Conservation (phyloP, 2,113 vertebrate species). For the Crocuta crocuta region DNA sequence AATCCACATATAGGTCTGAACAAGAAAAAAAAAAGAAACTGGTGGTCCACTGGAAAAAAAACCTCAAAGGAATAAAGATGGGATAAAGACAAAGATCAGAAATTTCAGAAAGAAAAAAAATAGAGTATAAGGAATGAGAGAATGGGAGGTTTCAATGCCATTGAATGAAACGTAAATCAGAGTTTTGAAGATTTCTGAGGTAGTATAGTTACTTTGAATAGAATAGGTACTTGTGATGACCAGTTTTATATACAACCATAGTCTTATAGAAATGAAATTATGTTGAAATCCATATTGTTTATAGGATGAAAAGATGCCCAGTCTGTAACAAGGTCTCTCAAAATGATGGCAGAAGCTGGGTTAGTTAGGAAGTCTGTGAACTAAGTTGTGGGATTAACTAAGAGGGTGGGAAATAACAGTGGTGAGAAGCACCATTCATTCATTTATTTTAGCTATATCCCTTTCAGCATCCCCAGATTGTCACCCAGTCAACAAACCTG, state of each 20-base stretch:
- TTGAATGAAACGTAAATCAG: background rate
- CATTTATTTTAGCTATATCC: fast-evolving
- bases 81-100: background rate
- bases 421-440: background rate
- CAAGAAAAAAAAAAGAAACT: background rate
- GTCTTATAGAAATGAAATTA: background rate
- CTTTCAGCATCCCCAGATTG: background rate
- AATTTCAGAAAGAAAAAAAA: background rate
- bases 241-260: background rate
- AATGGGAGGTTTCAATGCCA: background rate
- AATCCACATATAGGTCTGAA: background rate
- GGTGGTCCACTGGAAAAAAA: background rate
- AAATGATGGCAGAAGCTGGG: background rate
- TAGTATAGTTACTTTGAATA: background rate
- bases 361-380: background rate
- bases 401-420: background rate
- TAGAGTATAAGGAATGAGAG: background rate
- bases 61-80: background rate
- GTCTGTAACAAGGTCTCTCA: background rate
- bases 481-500: background rate
- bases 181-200: background rate
- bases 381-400: background rate
- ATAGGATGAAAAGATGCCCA: background rate
- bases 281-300: background rate
- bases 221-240: background rate